A percentile compares a stretch with the other conserved stretches of the same genome.
phyloP scores from a whole-genome alignment of 2,888 invertebrate species.

The Catocala fraxini region DNA sequence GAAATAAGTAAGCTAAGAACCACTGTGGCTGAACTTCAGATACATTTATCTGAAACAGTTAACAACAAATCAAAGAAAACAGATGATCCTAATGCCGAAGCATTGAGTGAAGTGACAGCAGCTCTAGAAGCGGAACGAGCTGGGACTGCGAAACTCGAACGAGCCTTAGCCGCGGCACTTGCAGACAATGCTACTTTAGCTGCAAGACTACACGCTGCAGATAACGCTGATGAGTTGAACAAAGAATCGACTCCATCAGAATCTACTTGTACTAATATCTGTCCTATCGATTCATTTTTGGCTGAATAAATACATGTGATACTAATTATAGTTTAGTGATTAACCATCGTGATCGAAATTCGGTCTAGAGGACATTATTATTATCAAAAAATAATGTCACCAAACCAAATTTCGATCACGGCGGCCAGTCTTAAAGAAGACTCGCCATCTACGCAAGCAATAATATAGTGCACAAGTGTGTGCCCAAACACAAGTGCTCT shows the following conservation, averaged over 20 bases:
- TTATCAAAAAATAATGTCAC: too few relatives aligned
- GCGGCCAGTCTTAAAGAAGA: too few relatives aligned
- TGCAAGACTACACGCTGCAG: constrained; percentile 59
- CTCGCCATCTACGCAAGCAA: too few relatives aligned
- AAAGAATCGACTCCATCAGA: constrained; percentile 44
- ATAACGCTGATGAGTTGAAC: constrained; percentile 48
- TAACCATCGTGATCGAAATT: too few relatives aligned
- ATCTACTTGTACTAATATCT: constrained; percentile 56
- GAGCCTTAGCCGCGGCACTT: constrained; percentile 71
- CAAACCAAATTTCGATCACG: too few relatives aligned
- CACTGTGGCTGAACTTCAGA: constrained; percentile 66
- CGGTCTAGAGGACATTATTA: too few relatives aligned
- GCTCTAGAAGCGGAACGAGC: constrained; percentile 73
- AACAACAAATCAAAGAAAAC: constrained; percentile 42
- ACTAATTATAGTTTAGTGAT: too few relatives aligned
- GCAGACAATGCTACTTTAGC: constrained; percentile 74
- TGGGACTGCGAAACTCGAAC: constrained; percentile 69
- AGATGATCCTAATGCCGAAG: constrained; percentile 55
- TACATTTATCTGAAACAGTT: constrained; percentile 46
- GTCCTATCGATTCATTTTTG: constrained; percentile 76
- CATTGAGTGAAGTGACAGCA: constrained; percentile 64
- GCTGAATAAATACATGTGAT: constrained; percentile 63
- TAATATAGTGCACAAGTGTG: too few relatives aligned
- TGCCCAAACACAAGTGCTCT: too few relatives aligned
- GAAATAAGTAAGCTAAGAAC: constrained; percentile 71